Percentiles rank a stretch among this genome's conserved stretches.
Evolutionary conservation across 2,113 vertebrate species (phyloP).

Genomic region (Sylvicapra grimmia): DNA sequence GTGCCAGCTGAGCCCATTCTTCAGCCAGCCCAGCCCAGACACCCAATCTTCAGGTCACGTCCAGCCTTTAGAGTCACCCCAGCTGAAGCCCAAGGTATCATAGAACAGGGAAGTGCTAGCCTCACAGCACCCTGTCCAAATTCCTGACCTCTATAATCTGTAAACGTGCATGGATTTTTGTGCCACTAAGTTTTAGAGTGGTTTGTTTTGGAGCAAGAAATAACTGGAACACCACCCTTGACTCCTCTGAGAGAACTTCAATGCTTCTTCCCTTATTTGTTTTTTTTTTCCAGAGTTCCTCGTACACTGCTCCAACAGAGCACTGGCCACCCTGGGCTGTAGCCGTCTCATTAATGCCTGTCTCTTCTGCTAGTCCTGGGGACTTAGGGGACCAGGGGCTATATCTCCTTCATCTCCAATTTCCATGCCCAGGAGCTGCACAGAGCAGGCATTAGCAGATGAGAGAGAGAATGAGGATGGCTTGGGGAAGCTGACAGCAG

Average conservation of each 20-base stretch:
- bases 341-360: not conserved
- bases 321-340: not conserved
- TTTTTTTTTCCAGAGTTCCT: not conserved
- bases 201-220: not conserved
- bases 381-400: not conserved
- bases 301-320: fast-evolving
- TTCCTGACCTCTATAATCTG: not conserved
- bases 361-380: not conserved
- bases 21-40: not conserved
- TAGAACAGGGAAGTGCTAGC: not conserved
- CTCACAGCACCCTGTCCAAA: not conserved
- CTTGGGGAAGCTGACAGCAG: not conserved
- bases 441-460: not conserved
- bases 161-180: not conserved
- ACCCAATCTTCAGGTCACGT: not conserved
- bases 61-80: not conserved
- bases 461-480: not conserved
- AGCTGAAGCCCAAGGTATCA: not conserved
- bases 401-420: not conserved
- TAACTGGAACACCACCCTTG: not conserved
- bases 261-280: not conserved
- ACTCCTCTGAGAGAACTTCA: not conserved
- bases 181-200: not conserved
- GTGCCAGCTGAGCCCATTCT: not conserved
- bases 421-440: not conserved